Evolutionary conservation across 2,888 invertebrate genomes (phyloP), one percentile per base, ranked within the genome.

Genomic region (Stenurella melanura): DNA sequence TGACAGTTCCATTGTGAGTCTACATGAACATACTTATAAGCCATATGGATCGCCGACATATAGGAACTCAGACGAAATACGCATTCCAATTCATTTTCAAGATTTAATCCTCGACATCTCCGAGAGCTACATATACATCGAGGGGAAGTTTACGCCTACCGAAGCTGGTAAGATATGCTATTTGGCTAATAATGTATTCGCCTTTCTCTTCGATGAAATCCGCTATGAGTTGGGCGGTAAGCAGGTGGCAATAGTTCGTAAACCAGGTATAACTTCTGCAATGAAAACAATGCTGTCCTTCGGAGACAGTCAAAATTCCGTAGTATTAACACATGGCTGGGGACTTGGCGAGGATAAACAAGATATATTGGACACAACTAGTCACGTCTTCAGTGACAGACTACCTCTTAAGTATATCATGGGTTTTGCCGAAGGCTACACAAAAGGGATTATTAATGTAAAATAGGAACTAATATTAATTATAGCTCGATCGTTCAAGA

Each of bases 71-170:
- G 63, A 63, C n/a, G 21, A 26, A 26, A 34, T 26, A 70, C 60
- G 34, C 34, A 76, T 30, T n/a, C 66, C 10, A 26, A 4, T 26
- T 50, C 9, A 70, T 75, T 18, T 69, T 50, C 75, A 75, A 75
- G 75, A 78, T 21, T 21, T 77, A 4, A 78, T 75, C 15, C 26
- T 73, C 10, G 69, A 75, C 38, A 63, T 73, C 17, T 42, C 73
- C 11, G 78, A 78, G 3, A 75, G 75, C 38, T 78, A 56, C 30
- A 67, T 73, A 2, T 73, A 75, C 17, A 64, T 69, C 3, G 73
- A 69, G 61, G 66, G 75, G 15, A 61, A 69, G 63, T 78, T 77
- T 19, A 73, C 54, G 1, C 61, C 58, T 26, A 4, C 21, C 4
- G 21, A 61, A 7, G 30, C 30, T 34, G 7, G 7, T 34, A 34